These are phyloP conservation scores for Himalopsyche anomala DNA, from an alignment of 2,888 invertebrate species.

Conservation along the genomic window DNA sequence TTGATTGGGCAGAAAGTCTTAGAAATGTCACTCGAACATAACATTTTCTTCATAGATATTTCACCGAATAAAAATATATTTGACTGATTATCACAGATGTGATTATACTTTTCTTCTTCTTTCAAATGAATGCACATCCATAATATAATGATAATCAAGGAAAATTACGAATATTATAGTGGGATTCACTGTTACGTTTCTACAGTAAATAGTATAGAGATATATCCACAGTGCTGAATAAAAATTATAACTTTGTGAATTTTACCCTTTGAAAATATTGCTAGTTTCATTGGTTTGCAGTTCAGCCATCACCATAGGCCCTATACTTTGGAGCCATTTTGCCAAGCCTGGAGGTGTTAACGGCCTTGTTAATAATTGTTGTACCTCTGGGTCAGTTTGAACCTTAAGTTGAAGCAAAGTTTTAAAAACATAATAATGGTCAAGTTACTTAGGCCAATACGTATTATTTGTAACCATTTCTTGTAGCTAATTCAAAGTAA, in stretches of 20 bases:
- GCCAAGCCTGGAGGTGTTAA: slow-evolving; percentile 50
- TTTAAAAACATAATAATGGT: no score
- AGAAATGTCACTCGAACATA: no score
- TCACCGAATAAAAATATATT: no score
- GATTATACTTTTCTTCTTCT: no score
- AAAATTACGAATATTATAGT: no score
- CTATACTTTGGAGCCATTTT: slow-evolving; percentile 55
- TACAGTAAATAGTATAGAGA: no score
- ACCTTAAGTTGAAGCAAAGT: slow-evolving; percentile 34
- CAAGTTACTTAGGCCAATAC: no score
- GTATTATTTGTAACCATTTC: neutral
- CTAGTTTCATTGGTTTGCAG: slow-evolving; percentile 49
- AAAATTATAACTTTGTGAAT: neutral
- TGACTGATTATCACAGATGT: no score
- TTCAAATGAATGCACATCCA: no score
- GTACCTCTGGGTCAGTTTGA: slow-evolving; percentile 50
- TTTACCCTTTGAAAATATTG: slow-evolving; percentile 55
- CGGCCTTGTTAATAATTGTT: neutral
- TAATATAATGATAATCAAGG: no score
- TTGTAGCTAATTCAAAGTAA: neutral
- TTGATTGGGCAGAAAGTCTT: neutral
- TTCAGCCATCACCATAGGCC: slow-evolving; percentile 58
- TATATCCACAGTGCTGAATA: neutral
- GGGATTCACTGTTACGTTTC: no score
- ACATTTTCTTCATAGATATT: no score